These are phyloP conservation scores for Nansenia antarctica DNA, from an alignment of 2,113 vertebrate species.

Conservation along the genomic window DNA sequence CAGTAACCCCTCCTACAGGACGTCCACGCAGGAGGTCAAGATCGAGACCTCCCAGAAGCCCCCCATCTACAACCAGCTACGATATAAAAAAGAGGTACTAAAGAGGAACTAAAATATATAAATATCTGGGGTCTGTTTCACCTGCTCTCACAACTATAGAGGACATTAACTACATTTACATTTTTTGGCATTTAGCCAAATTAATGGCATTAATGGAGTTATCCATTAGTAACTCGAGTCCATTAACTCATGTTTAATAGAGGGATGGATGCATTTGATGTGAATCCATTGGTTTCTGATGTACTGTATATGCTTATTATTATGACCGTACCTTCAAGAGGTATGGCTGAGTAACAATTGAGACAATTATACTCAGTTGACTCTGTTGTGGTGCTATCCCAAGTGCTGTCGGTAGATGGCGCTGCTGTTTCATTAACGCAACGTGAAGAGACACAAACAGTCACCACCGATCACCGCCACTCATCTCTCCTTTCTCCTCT, in stretches of 20 bases:
- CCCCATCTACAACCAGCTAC: slow-evolving; percentile 91
- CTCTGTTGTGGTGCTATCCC: slow-evolving; percentile 18
- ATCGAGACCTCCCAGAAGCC: slow-evolving; percentile 93
- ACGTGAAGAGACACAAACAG: slow-evolving; percentile 17
- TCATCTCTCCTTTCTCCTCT: slow-evolving; percentile 61
- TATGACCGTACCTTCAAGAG: slow-evolving; percentile 20
- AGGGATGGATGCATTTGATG: slow-evolving; percentile 27
- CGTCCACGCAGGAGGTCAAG: slow-evolving; percentile 97
- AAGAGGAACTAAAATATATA: background rate
- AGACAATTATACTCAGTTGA: background rate
- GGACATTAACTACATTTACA: too few species aligned
- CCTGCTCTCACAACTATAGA: too few species aligned
- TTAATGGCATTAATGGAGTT: too few species aligned
- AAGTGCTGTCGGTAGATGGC: background rate
- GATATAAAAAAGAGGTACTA: slow-evolving; percentile 95
- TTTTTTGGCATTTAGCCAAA: too few species aligned
- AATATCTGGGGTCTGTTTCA: too few species aligned
- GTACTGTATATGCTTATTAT: background rate
- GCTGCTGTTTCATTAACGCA: background rate
- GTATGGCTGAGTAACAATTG: slow-evolving; percentile 7
- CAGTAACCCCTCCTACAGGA: slow-evolving; percentile 96
- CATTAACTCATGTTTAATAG: background rate
- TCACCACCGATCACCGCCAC: background rate
- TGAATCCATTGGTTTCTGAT: slow-evolving; percentile 37
- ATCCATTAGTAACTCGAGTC: too few species aligned